Evolutionary conservation across 2,797 vertebrate genomes (phyloP).

Genomic region (Epinephelus awoara): DNA sequence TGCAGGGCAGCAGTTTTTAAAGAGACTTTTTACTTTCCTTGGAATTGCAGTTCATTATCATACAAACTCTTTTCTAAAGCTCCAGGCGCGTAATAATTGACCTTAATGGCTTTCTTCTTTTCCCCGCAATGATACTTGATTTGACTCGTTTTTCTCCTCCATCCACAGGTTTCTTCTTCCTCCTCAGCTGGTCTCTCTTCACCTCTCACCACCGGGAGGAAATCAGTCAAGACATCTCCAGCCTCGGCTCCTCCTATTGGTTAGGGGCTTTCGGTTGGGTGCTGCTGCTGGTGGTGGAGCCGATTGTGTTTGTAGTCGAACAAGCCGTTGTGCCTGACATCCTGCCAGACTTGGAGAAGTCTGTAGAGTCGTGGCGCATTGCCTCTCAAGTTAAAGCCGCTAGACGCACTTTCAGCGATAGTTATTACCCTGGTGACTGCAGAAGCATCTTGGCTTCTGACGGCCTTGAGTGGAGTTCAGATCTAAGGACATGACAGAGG

Average conservation of each 20-base stretch:
- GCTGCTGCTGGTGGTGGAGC: slow-evolving; percentile 68
- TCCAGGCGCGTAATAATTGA: slow-evolving; percentile 62
- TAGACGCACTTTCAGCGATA: slow-evolving; percentile 59
- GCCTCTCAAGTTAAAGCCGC: slow-evolving; percentile 27
- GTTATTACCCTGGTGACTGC: slow-evolving; percentile 28
- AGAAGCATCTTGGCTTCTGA: slow-evolving; percentile 27
- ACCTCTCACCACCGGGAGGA: slow-evolving; percentile 82
- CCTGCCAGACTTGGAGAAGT: slow-evolving; percentile 77
- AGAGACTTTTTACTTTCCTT: slow-evolving; percentile 51
- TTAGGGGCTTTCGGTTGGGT: slow-evolving; percentile 82
- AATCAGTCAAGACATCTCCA: slow-evolving; percentile 75
- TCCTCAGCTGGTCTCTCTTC: slow-evolving; percentile 87
- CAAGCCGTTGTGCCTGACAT: slow-evolving; percentile 80
- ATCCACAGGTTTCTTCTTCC: slow-evolving; percentile 86
- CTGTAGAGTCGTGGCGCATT: slow-evolving; percentile 64
- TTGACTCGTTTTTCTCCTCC: slow-evolving; percentile 31
- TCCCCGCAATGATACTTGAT: slow-evolving; percentile 37
- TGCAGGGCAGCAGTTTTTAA: slow-evolving; percentile 53
- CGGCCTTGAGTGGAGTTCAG: slow-evolving; percentile 62
- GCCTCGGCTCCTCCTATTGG: slow-evolving; percentile 83
- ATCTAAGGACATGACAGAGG: slow-evolving; percentile 14
- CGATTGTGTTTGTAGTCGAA: slow-evolving; percentile 74
- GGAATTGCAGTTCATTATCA: slow-evolving; percentile 71
- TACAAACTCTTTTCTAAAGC: slow-evolving; percentile 58
- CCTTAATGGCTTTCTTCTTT: slow-evolving; percentile 50